Percentiles rank a stretch among this genome's conserved stretches.
These are phyloP conservation scores for Urocynchramus pylzowi DNA, from an alignment of 2,113 vertebrate species.

Conservation along the genomic window DNA sequence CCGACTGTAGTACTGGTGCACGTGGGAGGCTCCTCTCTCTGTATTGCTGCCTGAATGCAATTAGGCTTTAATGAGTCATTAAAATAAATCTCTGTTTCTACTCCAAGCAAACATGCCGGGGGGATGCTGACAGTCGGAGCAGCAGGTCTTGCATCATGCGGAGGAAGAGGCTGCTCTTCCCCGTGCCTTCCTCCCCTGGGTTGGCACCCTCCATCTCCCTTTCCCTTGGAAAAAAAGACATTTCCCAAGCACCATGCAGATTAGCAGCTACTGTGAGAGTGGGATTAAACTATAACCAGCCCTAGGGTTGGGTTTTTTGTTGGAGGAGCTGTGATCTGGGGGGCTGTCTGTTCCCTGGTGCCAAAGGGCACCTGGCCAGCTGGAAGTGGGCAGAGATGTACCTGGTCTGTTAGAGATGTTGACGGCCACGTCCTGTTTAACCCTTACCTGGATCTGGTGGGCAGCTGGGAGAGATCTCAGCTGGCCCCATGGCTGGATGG, in stretches of 20 bases:
- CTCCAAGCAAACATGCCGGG: constrained; percentile 1
- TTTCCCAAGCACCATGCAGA: neutral
- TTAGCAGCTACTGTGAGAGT: neutral
- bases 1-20: constrained; percentile 35
- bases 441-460: neutral
- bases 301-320: neutral
- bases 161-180: neutral
- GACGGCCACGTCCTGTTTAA: neutral
- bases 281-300: neutral
- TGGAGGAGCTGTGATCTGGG: neutral
- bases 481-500: neutral
- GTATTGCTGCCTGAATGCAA: constrained; percentile 53
- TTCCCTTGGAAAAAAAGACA: neutral
- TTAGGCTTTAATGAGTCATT: constrained; percentile 69
- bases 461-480: neutral
- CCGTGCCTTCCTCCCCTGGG: fast-evolving
- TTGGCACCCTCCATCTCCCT: neutral
- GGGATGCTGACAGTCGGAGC: constrained; percentile 46
- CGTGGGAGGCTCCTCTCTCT: constrained; percentile 52
- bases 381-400: neutral
- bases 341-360: neutral
- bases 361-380: neutral
- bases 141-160: constrained; percentile 20
- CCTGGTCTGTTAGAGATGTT: neutral
- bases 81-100: constrained; percentile 67